Evolutionary conservation across 2,888 invertebrate genomes (phyloP), one percentile per base, ranked within the genome.

Genomic region (Theretra japonica): DNA sequence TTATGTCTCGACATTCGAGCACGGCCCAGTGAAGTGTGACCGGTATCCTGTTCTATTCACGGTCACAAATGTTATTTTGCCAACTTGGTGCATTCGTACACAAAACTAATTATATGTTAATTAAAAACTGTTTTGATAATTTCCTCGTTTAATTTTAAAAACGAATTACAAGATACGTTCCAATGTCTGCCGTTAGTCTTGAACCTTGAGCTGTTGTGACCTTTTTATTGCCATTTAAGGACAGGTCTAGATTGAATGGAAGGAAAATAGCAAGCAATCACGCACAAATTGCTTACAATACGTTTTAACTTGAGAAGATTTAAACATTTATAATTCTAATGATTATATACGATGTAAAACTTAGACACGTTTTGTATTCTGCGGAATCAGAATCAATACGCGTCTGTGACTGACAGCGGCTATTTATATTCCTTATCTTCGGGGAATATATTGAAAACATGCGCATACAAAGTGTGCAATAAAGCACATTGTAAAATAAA

Each of bases 11-110:
- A 53, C 30, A 86, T 81, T 74, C 85, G 79, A 82, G 17, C 48
- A 68, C 75, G 79, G 79, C 73, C 78, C 85, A 81, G 77, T 83
- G 80, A 79, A 83, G 86, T 86, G 83, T 89, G 87, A 89, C 88
- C 81, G 80, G 74, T 83, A 84, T 86, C 82, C 82, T 82, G 84
- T 82, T 79, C 80, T 75, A 82, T 72, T 76, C 79, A 80, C 76
- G 74, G 74, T 79, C 75, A 76, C 76, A 80, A 78, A 80, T 73
- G 75, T 70, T 70, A 70, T 70, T 70, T 70, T n/a, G n/a, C 41
- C 33, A 23, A 70, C 28, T 74, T 76, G 75, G 70, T 48, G 28
- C 17, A 60, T 30, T 48, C n/a, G 21, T 28, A 28, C 48, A 19
- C 48, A 21, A 70, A 21, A 70, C 5, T 56, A 23, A 56, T 21